Evolutionary conservation across 1,140 invertebrate species (phyloP), one percentile per base, ranked within the genome.

Genomic region (Cepaea nemoralis): DNA sequence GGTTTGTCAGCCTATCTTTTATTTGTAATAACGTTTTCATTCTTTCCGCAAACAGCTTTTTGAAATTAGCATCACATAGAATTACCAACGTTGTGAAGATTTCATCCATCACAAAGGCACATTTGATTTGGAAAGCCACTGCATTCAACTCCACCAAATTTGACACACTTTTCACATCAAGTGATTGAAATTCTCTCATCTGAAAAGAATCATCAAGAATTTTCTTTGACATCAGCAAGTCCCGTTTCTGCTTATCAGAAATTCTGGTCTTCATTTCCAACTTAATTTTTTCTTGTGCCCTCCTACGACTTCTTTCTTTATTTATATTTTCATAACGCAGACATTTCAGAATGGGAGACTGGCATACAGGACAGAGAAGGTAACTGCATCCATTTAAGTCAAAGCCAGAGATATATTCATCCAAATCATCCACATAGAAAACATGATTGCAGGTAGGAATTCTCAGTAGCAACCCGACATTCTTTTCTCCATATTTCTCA

Each of bases 361-460:
- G 35, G n/a, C 70, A 73, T 3, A 6, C 39, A 31, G 70, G 70
- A 42, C 70, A 73, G 35, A 12, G 39, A 40, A 73, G 10, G 39
- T 73, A 73, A 16, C 40, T 39, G 22, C 10, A 40, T 10, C 70
- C 70, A 27, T 39, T 40, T 19, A 31, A 19, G 70, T 73, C 70
- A 73, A 73, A 73, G 16, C 22, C 33, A 40, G n/a, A 2, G 35
- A 73, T 40, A 42, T 73, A 73, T 6, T 42, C 27, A 27, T 73
- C 70, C 14, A 73, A 40, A 1, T 73, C 70, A 42, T 73, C 70
- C 12, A 73, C 35, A 27, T 42, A 40, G 40, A 73, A 73, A n/a
- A 73, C 45, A 42, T 73, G 70, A n/a, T n/a, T 42, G 39, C 70
- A 73, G 10, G 35, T 5, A 73, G 40, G 70, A 39, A 40, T 73